phyloP scores from a whole-genome alignment of 2,888 invertebrate genomes.

The Acronicta alni region DNA sequence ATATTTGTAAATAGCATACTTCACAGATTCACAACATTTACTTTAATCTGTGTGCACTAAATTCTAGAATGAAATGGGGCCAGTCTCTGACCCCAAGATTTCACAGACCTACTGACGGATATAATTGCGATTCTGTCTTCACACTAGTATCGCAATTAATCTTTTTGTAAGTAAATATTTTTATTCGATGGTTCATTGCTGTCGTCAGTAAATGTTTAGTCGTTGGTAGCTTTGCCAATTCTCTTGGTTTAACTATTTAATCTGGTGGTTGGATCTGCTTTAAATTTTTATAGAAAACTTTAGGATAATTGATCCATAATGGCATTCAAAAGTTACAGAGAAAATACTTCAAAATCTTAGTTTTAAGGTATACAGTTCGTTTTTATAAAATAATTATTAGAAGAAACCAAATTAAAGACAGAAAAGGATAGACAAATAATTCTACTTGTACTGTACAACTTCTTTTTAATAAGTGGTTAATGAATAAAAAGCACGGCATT shows the following conservation, averaged over 20 bases:
- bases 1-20: conserved; percentile 23
- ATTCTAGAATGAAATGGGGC: conserved; percentile 36
- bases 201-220: conserved; percentile 20
- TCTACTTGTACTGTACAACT: too few species aligned
- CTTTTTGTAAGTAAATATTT: conserved; percentile 45
- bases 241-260: conserved; percentile 22
- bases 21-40: conserved; percentile 40
- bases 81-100: conserved; percentile 29
- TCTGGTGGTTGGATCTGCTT: neutral
- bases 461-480: too few species aligned
- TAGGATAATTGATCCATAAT: too few species aligned
- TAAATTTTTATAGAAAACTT: too few species aligned
- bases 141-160: conserved; percentile 15
- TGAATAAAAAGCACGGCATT: too few species aligned
- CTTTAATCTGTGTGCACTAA: conserved; percentile 26
- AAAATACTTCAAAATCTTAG: too few species aligned
- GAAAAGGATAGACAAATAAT: too few species aligned
- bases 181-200: conserved; percentile 4
- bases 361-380: too few species aligned
- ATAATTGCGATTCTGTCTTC: conserved; percentile 37
- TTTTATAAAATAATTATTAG: too few species aligned
- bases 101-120: conserved; percentile 28
- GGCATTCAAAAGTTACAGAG: too few species aligned
- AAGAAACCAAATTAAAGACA: too few species aligned
- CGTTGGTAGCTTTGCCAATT: conserved; percentile 16